These are phyloP conservation scores for Columba janthina DNA, from an alignment of 2,113 vertebrate species.

Conservation along the genomic window DNA sequence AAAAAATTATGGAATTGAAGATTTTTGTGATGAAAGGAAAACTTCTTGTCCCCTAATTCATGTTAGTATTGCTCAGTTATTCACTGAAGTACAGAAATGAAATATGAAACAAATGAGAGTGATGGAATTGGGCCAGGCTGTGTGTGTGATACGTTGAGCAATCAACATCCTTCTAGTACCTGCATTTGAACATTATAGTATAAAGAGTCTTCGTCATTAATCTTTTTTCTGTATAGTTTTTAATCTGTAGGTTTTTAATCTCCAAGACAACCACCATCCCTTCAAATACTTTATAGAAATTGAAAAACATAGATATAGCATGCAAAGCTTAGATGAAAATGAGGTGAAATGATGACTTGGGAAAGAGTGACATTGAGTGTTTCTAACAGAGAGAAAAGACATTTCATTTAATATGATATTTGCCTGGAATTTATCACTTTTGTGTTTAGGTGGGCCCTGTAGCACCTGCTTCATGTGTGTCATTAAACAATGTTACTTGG, in stretches of 20 bases:
- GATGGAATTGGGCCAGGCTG: neutral
- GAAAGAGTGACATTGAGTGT: neutral
- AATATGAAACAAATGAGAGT: slow-evolving; percentile 24
- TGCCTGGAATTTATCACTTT: neutral
- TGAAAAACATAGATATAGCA: neutral
- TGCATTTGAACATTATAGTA: neutral
- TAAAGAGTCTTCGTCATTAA: neutral
- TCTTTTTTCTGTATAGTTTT: neutral
- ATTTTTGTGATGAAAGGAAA: slow-evolving; percentile 46
- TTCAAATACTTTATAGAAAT: neutral
- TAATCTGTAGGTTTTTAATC: neutral
- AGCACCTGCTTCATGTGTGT: neutral
- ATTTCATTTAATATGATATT: neutral
- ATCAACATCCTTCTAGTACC: slow-evolving; percentile 36
- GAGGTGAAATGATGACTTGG: neutral
- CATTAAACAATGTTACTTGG: neutral
- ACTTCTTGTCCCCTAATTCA: slow-evolving; percentile 40
- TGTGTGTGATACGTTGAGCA: slow-evolving; percentile 40
- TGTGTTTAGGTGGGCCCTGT: neutral
- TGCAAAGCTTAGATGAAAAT: neutral
- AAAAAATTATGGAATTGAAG: slow-evolving; percentile 36
- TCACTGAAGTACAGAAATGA: slow-evolving; percentile 23
- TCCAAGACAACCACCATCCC: neutral
- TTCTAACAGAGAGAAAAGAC: neutral
- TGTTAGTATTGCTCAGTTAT: slow-evolving; percentile 31